These are phyloP conservation scores for Sorex fumeus DNA, from an alignment of 2,113 vertebrate genomes.

Conservation along the genomic window DNA sequence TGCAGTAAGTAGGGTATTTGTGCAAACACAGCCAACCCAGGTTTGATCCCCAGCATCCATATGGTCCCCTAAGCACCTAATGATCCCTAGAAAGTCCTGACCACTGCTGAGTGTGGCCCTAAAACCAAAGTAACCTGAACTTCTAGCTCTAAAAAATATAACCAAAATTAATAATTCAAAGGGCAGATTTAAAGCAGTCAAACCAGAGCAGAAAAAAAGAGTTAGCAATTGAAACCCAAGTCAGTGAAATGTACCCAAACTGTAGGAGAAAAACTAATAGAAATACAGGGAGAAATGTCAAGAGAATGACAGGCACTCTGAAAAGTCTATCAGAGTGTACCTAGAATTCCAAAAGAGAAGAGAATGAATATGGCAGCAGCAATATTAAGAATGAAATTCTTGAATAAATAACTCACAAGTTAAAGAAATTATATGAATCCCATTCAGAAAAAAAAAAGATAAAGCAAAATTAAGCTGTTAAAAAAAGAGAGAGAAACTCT, in stretches of 20 bases:
- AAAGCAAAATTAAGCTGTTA: neutral
- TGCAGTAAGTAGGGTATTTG: too few species aligned
- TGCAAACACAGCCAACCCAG: too few species aligned
- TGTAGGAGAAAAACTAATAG: neutral
- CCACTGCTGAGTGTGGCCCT: too few species aligned
- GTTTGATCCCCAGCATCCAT: too few species aligned
- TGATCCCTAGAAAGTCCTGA: too few species aligned
- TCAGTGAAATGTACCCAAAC: conserved; percentile 24
- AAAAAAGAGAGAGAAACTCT: neutral
- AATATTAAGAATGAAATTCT: neutral
- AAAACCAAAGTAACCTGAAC: neutral
- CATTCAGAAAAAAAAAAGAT: neutral
- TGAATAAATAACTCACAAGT: neutral
- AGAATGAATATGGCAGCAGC: neutral
- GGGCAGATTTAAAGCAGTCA: neutral
- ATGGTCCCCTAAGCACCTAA: too few species aligned
- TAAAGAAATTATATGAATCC: conserved; percentile 1
- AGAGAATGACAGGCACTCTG: neutral
- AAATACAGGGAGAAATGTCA: neutral
- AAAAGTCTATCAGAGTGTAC: neutral
- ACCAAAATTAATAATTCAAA: conserved; percentile 27
- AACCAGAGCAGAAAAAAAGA: neutral
- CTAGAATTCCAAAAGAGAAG: neutral
- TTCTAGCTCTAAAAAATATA: conserved; percentile 8
- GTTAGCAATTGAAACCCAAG: neutral